Conservation (phyloP, 2,888 invertebrate species). For the Napeogenes sylphis region DNA sequence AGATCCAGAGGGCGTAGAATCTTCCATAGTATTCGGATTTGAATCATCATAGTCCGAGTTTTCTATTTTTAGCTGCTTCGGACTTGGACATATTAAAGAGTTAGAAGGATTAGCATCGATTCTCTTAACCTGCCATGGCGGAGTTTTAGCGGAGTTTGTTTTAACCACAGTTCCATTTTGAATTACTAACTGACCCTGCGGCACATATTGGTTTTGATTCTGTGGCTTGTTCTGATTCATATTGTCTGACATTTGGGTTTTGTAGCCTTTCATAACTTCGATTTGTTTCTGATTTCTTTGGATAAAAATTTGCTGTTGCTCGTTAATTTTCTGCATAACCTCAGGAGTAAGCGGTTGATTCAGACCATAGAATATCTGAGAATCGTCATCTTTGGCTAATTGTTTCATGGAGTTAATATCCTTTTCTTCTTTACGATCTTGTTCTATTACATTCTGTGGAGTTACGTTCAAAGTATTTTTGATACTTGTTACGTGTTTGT, state of each 20-base stretch:
- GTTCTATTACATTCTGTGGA: constrained; percentile 42
- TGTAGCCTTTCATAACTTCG: constrained; percentile 74
- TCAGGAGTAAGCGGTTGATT: constrained; percentile 71
- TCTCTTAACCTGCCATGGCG: constrained; percentile 79
- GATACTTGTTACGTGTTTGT: constrained; percentile 48
- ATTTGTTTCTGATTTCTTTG: constrained; percentile 75
- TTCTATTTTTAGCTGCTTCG: constrained; percentile 59
- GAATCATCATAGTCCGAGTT: constrained; percentile 59
- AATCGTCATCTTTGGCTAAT: constrained; percentile 58
- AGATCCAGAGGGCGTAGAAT: constrained; percentile 53
- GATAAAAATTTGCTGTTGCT: constrained; percentile 77
- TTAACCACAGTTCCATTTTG: constrained; percentile 72
- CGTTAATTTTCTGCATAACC: constrained; percentile 76
- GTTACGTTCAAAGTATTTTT: constrained; percentile 46
- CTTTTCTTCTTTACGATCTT: constrained; percentile 57
- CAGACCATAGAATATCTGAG: constrained; percentile 68
- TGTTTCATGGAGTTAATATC: constrained; percentile 45
- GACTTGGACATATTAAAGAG: constrained; percentile 55
- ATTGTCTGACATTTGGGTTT: constrained; percentile 58
- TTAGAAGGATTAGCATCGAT: constrained; percentile 49
- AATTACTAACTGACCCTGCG: constrained; percentile 66
- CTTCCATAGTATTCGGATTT: constrained; percentile 58
- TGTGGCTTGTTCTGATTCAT: constrained; percentile 53
- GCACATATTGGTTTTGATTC: constrained; percentile 54
- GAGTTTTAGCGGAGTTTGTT: constrained; percentile 74